Base-by-base conservation (phyloP, 1,140 invertebrate genomes). In the Drosophila neocordata region DNA sequence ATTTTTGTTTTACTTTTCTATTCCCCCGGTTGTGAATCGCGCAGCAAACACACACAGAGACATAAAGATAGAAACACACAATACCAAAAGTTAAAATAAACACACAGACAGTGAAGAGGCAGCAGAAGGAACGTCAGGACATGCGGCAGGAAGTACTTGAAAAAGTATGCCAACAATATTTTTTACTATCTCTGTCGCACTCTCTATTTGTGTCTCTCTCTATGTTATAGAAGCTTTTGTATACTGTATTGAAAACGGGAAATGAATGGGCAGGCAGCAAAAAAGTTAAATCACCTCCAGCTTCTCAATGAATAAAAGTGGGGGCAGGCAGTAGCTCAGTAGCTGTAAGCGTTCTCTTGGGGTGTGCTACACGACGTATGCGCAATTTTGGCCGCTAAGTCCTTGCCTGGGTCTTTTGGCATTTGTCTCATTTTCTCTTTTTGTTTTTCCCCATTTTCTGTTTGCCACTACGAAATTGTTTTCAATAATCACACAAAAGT, bases 101-200 rank as follows among this genome's bases (percentile, higher is more conserved):
- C 73, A 85, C 48, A 52, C 52, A 44, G 51, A 48, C 41, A 65
- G 13, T 31, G 22, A 35, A 38, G 9, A 27, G 38, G 20, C 59
- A n/a, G 18, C 5, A 22, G 48, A 12, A 44, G 37, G 9, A 56
- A 18, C 69, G 68, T 20, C 62, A 65, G 82, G 69, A 74, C 65
- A 76, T 62, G 73, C 77, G 73, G 74, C 73, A 81, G 81, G 81
- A 85, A 85, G 76, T 83, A 85, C 82, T 85, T 87, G 77, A 77
- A 85, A 85, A 85, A 85, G 81, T 85, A 81, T 81, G 82, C 81
- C 82, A 85, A 85, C 81, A 87, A 85, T 85, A 85, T 87, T 84
- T 85, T 69, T 44, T 69, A 44, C 69, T 68, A 68, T 73, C 61
- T 75, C 59, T 65, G 13, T 62, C 53, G 15, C 15, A 24, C 20